Evolutionary conservation across 37 sponge, comb jelly and placozoan species (phyloP).

Genomic region (Spongilla lacustris): DNA sequence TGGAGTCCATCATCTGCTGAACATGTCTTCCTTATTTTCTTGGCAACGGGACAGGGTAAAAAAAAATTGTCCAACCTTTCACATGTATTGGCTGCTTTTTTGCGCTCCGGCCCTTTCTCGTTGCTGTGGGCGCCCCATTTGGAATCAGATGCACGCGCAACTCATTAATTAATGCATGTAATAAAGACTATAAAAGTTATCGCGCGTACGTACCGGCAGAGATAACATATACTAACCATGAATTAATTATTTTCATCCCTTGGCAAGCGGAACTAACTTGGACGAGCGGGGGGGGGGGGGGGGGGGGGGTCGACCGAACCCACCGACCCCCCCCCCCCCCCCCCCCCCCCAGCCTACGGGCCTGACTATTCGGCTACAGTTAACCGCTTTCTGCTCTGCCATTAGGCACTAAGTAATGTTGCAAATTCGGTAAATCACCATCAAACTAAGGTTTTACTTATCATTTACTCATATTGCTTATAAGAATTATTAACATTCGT

Average conservation of each 20-base stretch:
- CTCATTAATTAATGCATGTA: neutral
- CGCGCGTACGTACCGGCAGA: neutral
- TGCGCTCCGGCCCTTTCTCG: slow-evolving; percentile 1
- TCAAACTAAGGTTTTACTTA: too few relatives aligned
- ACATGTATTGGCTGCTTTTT: neutral
- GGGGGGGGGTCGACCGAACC: neutral
- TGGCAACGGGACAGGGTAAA: neutral
- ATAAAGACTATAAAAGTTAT: neutral
- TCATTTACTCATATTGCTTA: too few relatives aligned
- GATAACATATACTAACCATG: neutral
- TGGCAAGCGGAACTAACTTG: neutral
- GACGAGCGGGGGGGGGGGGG: neutral
- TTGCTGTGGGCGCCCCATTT: neutral
- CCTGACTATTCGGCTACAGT: too few relatives aligned
- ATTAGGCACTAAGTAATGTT: too few relatives aligned
- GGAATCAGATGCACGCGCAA: too few relatives aligned
- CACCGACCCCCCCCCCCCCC: neutral
- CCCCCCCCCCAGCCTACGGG: neutral
- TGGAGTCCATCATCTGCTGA: neutral
- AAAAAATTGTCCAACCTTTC: neutral
- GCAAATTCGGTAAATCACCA: too few relatives aligned
- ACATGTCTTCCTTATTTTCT: neutral
- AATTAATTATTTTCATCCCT: neutral
- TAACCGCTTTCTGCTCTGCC: too few relatives aligned
- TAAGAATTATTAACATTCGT: too few relatives aligned